phyloP scores from a whole-genome alignment of 2,113 vertebrate genomes.

The Chaetops frenatus region DNA sequence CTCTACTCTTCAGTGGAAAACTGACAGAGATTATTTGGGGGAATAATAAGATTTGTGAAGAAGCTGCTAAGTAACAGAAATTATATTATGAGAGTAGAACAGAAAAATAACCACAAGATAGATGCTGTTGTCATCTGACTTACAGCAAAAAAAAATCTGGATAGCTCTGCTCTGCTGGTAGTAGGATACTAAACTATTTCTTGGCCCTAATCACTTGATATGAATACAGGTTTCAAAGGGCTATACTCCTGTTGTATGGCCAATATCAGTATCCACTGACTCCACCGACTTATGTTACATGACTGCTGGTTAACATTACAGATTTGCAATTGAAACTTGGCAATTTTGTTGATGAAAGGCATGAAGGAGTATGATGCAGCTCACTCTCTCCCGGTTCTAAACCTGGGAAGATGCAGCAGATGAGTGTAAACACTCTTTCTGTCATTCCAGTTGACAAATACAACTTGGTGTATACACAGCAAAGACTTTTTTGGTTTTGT shows the following conservation, averaged over 20 bases:
- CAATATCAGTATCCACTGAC: background rate
- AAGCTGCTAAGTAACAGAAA: background rate
- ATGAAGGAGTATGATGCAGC: background rate
- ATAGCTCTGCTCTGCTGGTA: background rate
- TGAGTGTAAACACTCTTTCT: background rate
- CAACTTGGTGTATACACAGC: background rate
- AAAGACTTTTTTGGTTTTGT: no score
- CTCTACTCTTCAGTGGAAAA: background rate
- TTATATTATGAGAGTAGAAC: background rate
- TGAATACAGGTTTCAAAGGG: background rate
- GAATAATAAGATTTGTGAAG: background rate
- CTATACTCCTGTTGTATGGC: background rate
- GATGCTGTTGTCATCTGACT: background rate
- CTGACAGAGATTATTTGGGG: background rate
- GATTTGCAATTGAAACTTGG: slow-evolving; percentile 11
- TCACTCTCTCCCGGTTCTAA: background rate
- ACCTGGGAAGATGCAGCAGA: background rate
- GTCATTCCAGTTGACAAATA: background rate
- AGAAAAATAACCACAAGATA: background rate
- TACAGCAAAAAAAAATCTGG: background rate
- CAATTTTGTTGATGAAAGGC: slow-evolving; percentile 33
- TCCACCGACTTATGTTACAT: background rate
- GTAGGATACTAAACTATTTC: background rate
- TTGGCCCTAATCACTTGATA: background rate
- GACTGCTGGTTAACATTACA: slow-evolving; percentile 3